A percentile compares a stretch with the other conserved stretches of the same genome.
These are phyloP conservation scores for Apamea monoglypha DNA, from an alignment of 2,888 invertebrate genomes.

Conservation along the genomic window DNA sequence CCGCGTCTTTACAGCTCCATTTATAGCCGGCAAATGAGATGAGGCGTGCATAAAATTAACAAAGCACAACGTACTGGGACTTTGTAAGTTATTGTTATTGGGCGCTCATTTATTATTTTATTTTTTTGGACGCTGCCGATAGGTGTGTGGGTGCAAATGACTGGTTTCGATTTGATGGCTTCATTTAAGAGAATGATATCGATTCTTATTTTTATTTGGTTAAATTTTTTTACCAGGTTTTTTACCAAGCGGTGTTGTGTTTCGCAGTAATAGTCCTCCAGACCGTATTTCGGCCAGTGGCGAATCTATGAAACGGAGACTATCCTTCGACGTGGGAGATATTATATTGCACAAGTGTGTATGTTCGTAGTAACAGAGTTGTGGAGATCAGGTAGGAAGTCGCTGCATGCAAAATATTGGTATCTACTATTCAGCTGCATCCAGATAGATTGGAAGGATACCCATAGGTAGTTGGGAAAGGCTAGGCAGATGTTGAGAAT, in stretches of 20 bases:
- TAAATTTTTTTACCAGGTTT: no score
- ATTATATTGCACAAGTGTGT: no score
- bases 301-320: no score
- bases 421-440: no score
- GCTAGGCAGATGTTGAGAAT: background rate
- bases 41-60: conserved; percentile 64
- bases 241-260: no score
- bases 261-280: background rate
- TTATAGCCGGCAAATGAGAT: conserved; percentile 59
- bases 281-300: no score
- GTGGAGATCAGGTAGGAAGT: background rate
- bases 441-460: background rate
- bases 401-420: no score
- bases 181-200: background rate
- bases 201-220: no score
- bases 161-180: conserved; percentile 11
- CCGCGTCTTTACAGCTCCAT: conserved; percentile 52
- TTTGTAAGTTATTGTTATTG: conserved; percentile 50
- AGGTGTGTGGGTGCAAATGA: background rate
- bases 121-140: background rate
- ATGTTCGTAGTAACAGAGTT: no score
- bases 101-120: conserved; percentile 31
- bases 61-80: conserved; percentile 48
- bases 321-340: no score
- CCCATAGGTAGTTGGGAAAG: background rate